Percentiles rank a stretch among this genome's conserved stretches.
phyloP scores from a whole-genome alignment of 1,140 invertebrate genomes.

The Drosophila asahinai region DNA sequence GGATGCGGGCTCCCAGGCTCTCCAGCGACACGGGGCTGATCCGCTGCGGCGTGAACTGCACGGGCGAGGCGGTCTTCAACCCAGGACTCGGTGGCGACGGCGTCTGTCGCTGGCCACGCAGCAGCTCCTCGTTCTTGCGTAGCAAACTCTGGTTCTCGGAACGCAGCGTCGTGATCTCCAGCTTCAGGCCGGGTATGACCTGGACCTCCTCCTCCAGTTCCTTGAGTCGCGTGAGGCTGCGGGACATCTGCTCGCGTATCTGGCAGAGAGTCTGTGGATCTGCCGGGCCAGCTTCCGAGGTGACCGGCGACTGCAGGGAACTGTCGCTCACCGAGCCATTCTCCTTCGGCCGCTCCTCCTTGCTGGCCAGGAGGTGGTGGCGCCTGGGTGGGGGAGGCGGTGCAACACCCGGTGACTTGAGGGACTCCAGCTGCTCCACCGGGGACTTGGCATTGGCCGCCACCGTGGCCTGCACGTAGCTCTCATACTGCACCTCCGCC shows the following conservation, averaged over 20 bases:
- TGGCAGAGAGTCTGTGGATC: conserved; percentile 77
- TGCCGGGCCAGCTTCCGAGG: conserved; percentile 53
- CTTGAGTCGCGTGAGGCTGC: conserved; percentile 91
- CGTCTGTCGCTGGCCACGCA: conserved; percentile 84
- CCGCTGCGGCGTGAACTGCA: conserved; percentile 79
- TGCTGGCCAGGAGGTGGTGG: conserved; percentile 53
- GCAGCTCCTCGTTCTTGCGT: conserved; percentile 85
- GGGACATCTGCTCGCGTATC: conserved; percentile 88
- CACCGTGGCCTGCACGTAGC: conserved; percentile 80
- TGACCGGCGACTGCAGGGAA: conserved; percentile 57
- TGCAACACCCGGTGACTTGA: conserved; percentile 29
- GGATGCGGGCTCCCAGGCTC: conserved; percentile 72
- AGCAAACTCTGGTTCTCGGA: conserved; percentile 90
- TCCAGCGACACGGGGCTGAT: conserved; percentile 80
- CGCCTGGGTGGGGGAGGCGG: conserved; percentile 73
- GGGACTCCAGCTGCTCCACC: conserved; percentile 67
- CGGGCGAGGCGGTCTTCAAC: conserved; percentile 63
- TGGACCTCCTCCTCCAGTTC: conserved; percentile 95
- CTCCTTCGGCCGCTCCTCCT: conserved; percentile 23
- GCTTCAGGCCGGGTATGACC: conserved; percentile 92
- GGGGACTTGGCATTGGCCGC: conserved; percentile 82
- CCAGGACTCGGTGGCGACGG: conserved; percentile 69
- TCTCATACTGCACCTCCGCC: conserved; percentile 81
- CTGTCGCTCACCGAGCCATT: conserved; percentile 45
- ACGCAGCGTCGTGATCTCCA: conserved; percentile 90